Conservation (phyloP, 2,113 vertebrate species). For the Sapajus apella region DNA sequence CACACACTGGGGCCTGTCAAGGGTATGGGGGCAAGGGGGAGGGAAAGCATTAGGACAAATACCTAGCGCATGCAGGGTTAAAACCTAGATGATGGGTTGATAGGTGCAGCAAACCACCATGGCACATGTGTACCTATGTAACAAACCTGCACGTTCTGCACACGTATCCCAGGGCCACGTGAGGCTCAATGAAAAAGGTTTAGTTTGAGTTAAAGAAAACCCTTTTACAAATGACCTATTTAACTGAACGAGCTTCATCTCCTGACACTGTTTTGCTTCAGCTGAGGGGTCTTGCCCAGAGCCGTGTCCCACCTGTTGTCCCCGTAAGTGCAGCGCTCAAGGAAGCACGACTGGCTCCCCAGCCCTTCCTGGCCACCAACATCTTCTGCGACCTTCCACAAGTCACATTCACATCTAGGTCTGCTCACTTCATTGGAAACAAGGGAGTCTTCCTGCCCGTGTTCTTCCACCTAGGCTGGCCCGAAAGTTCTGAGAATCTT, state of each 20-base stretch:
- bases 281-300: too few species aligned
- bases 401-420: neutral
- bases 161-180: neutral
- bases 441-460: neutral
- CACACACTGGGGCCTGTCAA: too few species aligned
- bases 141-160: too few species aligned
- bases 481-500: neutral
- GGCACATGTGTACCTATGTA: too few species aligned
- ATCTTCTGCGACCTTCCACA: neutral
- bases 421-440: neutral
- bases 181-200: neutral
- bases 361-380: neutral
- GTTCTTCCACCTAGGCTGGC: neutral
- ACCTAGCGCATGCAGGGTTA: too few species aligned
- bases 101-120: too few species aligned
- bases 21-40: too few species aligned
- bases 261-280: accelerated
- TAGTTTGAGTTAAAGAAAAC: neutral
- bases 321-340: accelerated
- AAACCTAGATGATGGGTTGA: too few species aligned
- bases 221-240: neutral
- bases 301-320: neutral
- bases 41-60: too few species aligned
- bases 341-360: accelerated
- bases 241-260: accelerated